Conservation (phyloP, 1,140 invertebrate genomes). For the Anastrepha obliqua region DNA sequence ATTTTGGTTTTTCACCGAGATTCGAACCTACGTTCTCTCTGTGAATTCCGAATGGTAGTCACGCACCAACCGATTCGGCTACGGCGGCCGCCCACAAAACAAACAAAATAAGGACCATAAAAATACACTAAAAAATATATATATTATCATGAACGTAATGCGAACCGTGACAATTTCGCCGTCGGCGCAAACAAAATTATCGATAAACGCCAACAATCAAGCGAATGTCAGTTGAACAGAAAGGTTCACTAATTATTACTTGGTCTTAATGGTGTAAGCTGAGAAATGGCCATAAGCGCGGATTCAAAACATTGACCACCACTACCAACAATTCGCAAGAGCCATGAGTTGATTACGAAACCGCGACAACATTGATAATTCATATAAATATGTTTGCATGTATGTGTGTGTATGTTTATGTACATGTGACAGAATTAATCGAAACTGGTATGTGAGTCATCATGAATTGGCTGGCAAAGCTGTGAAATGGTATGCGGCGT, state of each 20-base stretch:
- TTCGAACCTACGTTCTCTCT: no score
- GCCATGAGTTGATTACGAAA: conserved; percentile 30
- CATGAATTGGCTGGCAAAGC: neutral
- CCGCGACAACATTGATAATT: neutral
- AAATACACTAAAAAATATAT: no score
- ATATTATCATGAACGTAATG: neutral
- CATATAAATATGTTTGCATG: no score
- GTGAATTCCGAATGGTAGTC: no score
- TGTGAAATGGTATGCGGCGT: neutral
- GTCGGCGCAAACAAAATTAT: neutral
- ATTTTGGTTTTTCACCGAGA: no score
- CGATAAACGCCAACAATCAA: neutral
- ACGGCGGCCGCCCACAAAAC: no score
- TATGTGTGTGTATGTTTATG: no score
- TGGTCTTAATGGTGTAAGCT: neutral
- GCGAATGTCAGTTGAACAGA: neutral
- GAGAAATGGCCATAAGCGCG: neutral
- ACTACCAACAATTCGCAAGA: neutral
- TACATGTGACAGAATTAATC: neutral
- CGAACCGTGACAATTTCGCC: neutral
- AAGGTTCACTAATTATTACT: neutral
- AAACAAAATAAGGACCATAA: neutral
- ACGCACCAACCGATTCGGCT: no score
- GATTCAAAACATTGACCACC: neutral
- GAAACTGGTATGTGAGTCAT: conserved; percentile 44